Evolutionary conservation across 2,888 invertebrate species (phyloP), one percentile per base, ranked within the genome.

Genomic region (Cephus sareptanus): DNA sequence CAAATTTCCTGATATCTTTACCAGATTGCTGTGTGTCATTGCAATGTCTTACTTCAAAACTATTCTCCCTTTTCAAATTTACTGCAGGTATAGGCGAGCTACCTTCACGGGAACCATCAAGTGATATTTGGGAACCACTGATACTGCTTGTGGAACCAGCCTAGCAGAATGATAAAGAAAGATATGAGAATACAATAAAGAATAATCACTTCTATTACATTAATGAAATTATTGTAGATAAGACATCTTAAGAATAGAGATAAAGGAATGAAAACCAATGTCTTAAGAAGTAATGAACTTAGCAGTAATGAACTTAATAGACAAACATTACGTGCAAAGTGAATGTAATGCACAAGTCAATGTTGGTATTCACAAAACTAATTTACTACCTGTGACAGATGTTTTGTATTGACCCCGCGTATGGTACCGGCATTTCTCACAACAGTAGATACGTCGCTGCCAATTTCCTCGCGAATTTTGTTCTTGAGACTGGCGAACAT

Each of bases 401-500:
- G 90, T 81, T 84, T 89, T 73, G 90, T 87, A 79, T 88, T 91
- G 33, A 90, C 89, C 74, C 85, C 84, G 4, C 90, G 88, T 56
- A 89, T 88, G 40, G 84, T 90, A 73, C 89, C 90, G 79, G 89
- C 89, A 79, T 89, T 91, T 83, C 88, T 87, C 68, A 91, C 87
- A 74, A 91, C 89, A 31, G 90, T 93, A 84, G 94, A 93, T 74
- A 97, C 93, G 91, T 97, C 97, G 90, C 94, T 96, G 75, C 97
- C 97, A 82, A 97, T 97, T 93, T 97, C 97, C 91, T 97, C 97
- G 86, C 96, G 95, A 86, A 97, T 97, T 93, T 97, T 97, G 92
- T 96, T 97, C 92, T 97, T 97, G 83, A 97, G 92, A 88, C 96
- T 96, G 76, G 96, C 95, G 92, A 97, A 97, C 97, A 97, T 97